Evolutionary conservation across 2,113 vertebrate genomes (phyloP).

Genomic region (Xenopus borealis): DNA sequence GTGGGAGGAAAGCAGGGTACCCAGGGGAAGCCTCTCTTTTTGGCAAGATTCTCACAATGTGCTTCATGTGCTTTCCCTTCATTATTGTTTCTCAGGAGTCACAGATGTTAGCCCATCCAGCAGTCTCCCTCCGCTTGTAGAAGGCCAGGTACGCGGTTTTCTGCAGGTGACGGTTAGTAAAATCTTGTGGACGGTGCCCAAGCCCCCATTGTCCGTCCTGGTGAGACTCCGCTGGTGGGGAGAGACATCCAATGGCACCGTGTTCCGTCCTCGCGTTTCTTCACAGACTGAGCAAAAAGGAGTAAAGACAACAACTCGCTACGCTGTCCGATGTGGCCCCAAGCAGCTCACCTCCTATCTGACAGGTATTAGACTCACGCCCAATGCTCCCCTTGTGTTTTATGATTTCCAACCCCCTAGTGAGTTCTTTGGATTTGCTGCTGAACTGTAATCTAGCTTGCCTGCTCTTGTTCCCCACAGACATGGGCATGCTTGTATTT

Average conservation of each 20-base stretch:
- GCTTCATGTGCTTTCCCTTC: too few species aligned
- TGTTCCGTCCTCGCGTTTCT: slow-evolving; percentile 73
- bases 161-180: slow-evolving; percentile 75
- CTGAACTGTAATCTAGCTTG: neutral
- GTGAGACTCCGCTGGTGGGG: slow-evolving; percentile 92
- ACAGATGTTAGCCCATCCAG: slow-evolving; percentile 74
- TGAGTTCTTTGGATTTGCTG: too few species aligned
- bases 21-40: too few species aligned
- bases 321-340: slow-evolving; percentile 82
- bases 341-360: slow-evolving; percentile 88
- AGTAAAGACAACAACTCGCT: slow-evolving; percentile 74
- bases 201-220: slow-evolving; percentile 61
- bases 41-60: too few species aligned
- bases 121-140: slow-evolving; percentile 87
- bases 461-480: slow-evolving; percentile 59
- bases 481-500: slow-evolving; percentile 86
- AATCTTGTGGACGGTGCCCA: slow-evolving; percentile 74
- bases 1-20: too few species aligned
- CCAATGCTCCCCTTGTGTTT: too few species aligned
- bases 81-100: slow-evolving; percentile 58
- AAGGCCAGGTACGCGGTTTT: slow-evolving; percentile 84
- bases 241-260: slow-evolving; percentile 79
- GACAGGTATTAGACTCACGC: slow-evolving; percentile 66
- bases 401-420: too few species aligned
- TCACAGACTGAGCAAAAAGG: slow-evolving; percentile 64